Base-by-base conservation (phyloP, 2,888 invertebrate species). In the Caenorhabditis plicata region DNA sequence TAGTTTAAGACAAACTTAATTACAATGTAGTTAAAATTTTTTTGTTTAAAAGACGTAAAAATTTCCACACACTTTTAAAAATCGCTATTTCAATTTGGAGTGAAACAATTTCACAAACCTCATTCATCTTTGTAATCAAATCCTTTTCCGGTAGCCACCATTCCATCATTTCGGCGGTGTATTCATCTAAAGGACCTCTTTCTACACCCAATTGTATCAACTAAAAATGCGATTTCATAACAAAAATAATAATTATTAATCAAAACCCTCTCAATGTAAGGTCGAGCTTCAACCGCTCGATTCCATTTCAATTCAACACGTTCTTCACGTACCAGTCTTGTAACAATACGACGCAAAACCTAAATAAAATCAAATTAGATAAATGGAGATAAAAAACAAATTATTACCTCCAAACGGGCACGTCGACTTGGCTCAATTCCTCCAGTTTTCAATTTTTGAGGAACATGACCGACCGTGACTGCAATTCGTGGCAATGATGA, bases 81-180 rank as follows among this genome's bases (percentile, higher is more conserved):
- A n/a, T n/a, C n/a, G n/a, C n/a, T n/a, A n/a, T n/a, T n/a, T n/a
- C n/a, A n/a, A n/a, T n/a, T n/a, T n/a, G n/a, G n/a, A n/a, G n/a
- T n/a, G n/a, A n/a, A n/a, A n/a, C n/a, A n/a, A n/a, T 5, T 7
- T 33, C 25, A 20, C 17, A 5, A 25, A 70, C 72, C 50, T 72
- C 68, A 38, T 66, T 55, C 63, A 72, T 62, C 43, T 72, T 72
- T 22, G 47, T 47, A 35, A 66, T 66, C 35, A 72, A 49, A 51
- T 68, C 72, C 22, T 66, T 63, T 38, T 79, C 78, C 22, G 71
- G 63, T 26, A 79, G 60, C 79, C 79, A 79, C 78, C 78, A 79
- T 22, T 75, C 64, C 57, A 73, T 65, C 79, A 80, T 80, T 46
- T 78, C 74, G 11, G 54, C 53, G 5, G 79, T 80, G 54, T 78